phyloP scores from a whole-genome alignment of 2,888 invertebrate species.

The Rotaria socialis region DNA sequence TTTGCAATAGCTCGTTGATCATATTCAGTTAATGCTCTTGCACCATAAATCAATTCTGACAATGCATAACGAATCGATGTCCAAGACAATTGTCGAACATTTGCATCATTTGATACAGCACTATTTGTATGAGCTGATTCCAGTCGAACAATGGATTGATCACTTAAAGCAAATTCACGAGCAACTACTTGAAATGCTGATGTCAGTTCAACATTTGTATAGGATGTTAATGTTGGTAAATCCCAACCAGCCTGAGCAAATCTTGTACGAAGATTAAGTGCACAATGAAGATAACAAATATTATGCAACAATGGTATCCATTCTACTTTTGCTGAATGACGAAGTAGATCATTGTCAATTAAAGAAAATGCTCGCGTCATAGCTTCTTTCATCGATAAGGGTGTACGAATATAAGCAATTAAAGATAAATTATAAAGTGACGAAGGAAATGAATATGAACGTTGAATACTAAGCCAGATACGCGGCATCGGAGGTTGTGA shows the following conservation, averaged over 20 bases:
- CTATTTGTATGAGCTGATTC: not conserved
- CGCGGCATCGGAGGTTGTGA: not conserved
- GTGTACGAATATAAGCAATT: conserved; percentile 33
- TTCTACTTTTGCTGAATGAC: conserved; percentile 53
- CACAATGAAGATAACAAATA: conserved; percentile 57
- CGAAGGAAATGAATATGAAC: not conserved
- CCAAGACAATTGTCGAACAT: conserved; percentile 54
- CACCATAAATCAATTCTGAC: conserved; percentile 53
- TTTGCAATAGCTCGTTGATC: conserved; percentile 56
- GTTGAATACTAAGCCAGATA: conserved; percentile 21
- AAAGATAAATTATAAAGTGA: conserved; percentile 22
- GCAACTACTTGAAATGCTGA: conserved; percentile 38
- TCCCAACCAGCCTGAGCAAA: conserved; percentile 58
- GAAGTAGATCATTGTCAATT: conserved; percentile 56
- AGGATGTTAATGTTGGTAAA: conserved; percentile 50
- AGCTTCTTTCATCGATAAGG: conserved; percentile 31
- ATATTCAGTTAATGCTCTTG: conserved; percentile 49
- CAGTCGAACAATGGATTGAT: conserved; percentile 45
- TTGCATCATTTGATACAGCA: not conserved
- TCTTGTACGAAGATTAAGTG: conserved; percentile 55
- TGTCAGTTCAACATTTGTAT: conserved; percentile 34
- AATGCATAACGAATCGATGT: conserved; percentile 55
- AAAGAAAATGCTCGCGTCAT: conserved; percentile 51
- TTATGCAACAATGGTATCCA: conserved; percentile 59
- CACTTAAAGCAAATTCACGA: conserved; percentile 49